A percentile compares a stretch with the other conserved stretches of the same genome.
Conservation (phyloP, 2,797 vertebrate genomes). For the Chiroxiphia lanceolata region DNA sequence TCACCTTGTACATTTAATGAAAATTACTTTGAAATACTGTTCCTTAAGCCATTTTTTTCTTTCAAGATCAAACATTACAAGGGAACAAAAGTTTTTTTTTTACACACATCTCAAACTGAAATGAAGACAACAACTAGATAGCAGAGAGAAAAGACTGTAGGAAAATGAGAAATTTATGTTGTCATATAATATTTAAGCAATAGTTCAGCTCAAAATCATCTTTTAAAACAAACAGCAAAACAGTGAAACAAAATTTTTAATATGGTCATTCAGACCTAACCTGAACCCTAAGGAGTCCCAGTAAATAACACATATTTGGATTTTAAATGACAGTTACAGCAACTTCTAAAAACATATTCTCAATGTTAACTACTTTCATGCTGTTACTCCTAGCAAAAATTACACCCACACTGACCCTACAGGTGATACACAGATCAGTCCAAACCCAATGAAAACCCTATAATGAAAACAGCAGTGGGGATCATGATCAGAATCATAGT, state of each 20-base stretch:
- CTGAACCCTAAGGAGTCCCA: not conserved
- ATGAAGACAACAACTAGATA: not conserved
- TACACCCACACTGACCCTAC: not conserved
- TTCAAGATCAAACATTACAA: not conserved
- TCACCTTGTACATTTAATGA: not conserved
- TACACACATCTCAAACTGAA: not conserved
- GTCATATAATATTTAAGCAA: not conserved
- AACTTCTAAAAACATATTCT: not conserved
- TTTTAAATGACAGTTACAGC: not conserved
- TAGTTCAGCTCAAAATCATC: not conserved
- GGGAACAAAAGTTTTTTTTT: not conserved
- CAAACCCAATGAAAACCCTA: not conserved
- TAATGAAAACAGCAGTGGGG: not conserved
- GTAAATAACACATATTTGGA: not conserved
- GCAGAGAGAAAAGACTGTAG: not conserved
- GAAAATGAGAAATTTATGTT: not conserved
- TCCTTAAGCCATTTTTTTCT: not conserved
- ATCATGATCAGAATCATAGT: not conserved
- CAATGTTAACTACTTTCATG: not conserved
- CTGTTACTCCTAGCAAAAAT: not conserved
- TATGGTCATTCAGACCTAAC: not conserved
- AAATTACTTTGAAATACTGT: not conserved
- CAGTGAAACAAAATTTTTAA: not conserved
- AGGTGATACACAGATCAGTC: not conserved
- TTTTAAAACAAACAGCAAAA: not conserved